Evolutionary conservation across 1,140 invertebrate species (phyloP), one percentile per base, ranked within the genome.

Genomic region (Drosophila grimshawi): DNA sequence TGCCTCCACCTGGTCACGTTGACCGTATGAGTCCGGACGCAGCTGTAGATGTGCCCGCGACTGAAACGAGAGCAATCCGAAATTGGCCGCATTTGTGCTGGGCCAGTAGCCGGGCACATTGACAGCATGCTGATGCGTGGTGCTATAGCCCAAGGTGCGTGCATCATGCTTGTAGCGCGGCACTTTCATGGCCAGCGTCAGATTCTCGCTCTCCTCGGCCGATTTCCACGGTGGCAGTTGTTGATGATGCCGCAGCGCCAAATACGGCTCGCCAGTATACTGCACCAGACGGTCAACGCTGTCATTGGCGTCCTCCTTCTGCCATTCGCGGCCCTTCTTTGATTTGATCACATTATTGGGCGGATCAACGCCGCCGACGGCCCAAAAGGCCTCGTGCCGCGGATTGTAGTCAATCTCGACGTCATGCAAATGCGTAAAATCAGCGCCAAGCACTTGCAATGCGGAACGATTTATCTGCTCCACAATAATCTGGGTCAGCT

Each of bases 61-160:
- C 81, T 97, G 95, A 85, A 95, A 96, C 10, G 96, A 96, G 6
- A 98, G 59, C 10, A 96, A 76, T 19, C 96, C 96, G 93, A 96
- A 97, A 92, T 96, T 95, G 92, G 94, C 93, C 39, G 92, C 80
- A 93, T 97, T 96, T 3, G 95, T 96, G 8, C 52, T 77, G 43
- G 96, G 95, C 96, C 96, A 97, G 92, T 79, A 94, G 95, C 96
- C 97, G 90, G 97, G 96, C 80, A 97, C 95, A 93, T 94, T 96
- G 10, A 95, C 95, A 4, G 94, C 95, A 92, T 95, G 95, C 81
- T 94, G 93, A 71, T 94, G 90, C 37, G 93, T 89, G 37, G 81
- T 76, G 19, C 48, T 69, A 75, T 95, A 95, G 48, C 95, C 95
- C 49, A 95, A 74, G 56, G 92, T 92, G 76, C 93, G 86, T 0